A percentile compares a stretch with the other conserved stretches of the same genome.
phyloP scores from a whole-genome alignment of 1,140 invertebrate genomes.

The Apocrypta bakeri region DNA sequence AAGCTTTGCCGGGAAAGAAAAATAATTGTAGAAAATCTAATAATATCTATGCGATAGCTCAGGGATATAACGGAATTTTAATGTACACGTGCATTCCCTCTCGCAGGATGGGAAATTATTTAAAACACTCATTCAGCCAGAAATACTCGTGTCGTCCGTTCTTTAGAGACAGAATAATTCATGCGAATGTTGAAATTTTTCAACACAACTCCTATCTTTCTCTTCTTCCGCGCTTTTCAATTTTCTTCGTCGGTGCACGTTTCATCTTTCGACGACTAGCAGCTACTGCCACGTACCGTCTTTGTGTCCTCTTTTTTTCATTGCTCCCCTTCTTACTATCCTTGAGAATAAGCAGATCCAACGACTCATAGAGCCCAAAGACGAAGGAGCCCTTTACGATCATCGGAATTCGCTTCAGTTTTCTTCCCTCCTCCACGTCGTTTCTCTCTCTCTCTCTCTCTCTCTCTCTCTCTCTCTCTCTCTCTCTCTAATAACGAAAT shows the following conservation, averaged over 20 bases:
- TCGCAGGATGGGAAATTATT: slow-evolving; percentile 16
- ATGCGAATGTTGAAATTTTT: slow-evolving; percentile 39
- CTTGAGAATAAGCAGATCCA: slow-evolving; percentile 25
- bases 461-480: slow-evolving; percentile 23
- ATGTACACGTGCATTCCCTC: no score
- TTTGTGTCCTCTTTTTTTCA: slow-evolving; percentile 22
- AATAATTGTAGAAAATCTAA: not conserved
- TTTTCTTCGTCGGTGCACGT: not conserved
- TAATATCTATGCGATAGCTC: not conserved
- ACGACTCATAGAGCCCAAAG: slow-evolving; percentile 23
- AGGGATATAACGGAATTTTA: not conserved
- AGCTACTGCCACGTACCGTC: no score
- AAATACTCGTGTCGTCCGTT: not conserved
- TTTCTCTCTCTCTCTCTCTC: slow-evolving; percentile 5
- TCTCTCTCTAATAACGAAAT: slow-evolving; percentile 28
- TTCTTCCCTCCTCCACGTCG: slow-evolving; percentile 22
- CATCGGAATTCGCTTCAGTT: slow-evolving; percentile 10
- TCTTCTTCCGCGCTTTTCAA: slow-evolving; percentile 28
- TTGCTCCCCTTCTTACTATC: not conserved
- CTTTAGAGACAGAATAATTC: slow-evolving; percentile 33
- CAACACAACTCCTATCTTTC: slow-evolving; percentile 9
- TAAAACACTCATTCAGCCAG: slow-evolving; percentile 17
- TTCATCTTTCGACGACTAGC: slow-evolving; percentile 38
- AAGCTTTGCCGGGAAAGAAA: not conserved
- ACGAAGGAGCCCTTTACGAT: slow-evolving; percentile 29